Percentiles rank a stretch among this genome's conserved stretches.
Evolutionary conservation across 2,888 invertebrate species (phyloP).

Genomic region (Melanchra persicariae): DNA sequence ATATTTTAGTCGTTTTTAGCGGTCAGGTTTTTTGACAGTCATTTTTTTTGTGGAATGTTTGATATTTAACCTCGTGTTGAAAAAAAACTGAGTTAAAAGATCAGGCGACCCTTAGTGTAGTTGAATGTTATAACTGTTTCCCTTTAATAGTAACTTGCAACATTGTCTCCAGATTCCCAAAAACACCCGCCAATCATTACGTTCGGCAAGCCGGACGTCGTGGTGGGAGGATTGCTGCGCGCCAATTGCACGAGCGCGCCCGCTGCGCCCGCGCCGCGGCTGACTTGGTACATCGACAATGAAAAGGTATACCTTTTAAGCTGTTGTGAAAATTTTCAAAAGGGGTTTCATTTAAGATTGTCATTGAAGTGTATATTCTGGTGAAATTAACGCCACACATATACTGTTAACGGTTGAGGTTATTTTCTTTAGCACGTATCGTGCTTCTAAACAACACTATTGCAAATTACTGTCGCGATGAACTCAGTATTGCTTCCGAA

Average conservation of each 20-base stretch:
- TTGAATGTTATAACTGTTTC: background rate
- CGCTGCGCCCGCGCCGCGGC: constrained; percentile 93
- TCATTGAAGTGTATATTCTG: background rate
- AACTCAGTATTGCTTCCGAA: too few relatives aligned
- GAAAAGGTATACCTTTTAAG: constrained; percentile 87
- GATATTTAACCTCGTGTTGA: too few relatives aligned
- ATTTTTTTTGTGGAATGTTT: too few relatives aligned
- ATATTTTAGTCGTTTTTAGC: too few relatives aligned
- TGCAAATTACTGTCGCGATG: too few relatives aligned
- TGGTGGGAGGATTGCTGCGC: constrained; percentile 93
- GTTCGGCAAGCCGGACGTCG: constrained; percentile 93
- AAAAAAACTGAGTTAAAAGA: too few relatives aligned
- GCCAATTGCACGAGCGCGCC: constrained; percentile 95
- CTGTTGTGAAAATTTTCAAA: too few relatives aligned
- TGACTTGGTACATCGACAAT: constrained; percentile 95
- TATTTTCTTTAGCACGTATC: too few relatives aligned
- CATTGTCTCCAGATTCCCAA: constrained; percentile 90
- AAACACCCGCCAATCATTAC: constrained; percentile 93
- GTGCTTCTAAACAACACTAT: too few relatives aligned
- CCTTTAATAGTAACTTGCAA: background rate
- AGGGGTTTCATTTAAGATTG: background rate
- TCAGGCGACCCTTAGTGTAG: too few relatives aligned
- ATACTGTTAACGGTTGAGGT: background rate
- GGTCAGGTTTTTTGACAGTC: too few relatives aligned
- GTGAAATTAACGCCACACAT: background rate